Evolutionary conservation across 2,888 invertebrate species (phyloP), one percentile per base, ranked within the genome.

Genomic region (Neria commutata): DNA sequence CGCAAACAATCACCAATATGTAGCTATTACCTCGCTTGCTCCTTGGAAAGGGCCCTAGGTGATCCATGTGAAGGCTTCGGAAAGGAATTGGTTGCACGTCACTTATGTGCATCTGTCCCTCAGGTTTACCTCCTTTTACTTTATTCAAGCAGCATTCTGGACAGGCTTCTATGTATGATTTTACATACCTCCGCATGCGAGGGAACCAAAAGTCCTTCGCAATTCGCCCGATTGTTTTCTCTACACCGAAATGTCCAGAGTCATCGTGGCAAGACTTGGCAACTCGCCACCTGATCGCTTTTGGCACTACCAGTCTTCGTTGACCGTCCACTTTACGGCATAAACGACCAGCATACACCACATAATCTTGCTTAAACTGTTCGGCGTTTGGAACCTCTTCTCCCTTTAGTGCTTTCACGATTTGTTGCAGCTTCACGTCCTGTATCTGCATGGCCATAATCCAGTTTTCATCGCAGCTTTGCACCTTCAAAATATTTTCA

Each of bases 191-290:
- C 19, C 63, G 10, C 11, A 63, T 11, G 29, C 63, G 59, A 29
- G 57, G 63, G 50, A 69, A 67, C 68, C 68, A 68, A 47, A 63
- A 70, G 25, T 66, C 42, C 17, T 55, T 54, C 3, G 10, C 17
- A n/a, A 69, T 51, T n/a, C 56, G 56, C 19, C 63, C 50, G 1
- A 64, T 17, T 0, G 68, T 69, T 26, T 64, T 65, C 14, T 68
- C 65, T 0, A 63, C 24, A 5, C 56, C 61, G 8, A 58, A 64
- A 54, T 69, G 67, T 6, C 66, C 66, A 2, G 54, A 42, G 23
- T 67, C 63, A 26, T 71, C 68, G 29, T 70, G 68, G 33, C 60
- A 57, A 3, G 48, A 23, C 51, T 57, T 61, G 1, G 63, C 52
- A 6, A 70, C 59, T 34, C 58, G 23, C 64, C 64, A 64, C n/a